phyloP scores from a whole-genome alignment of 2,888 invertebrate genomes.

The Sesamia inferens region DNA sequence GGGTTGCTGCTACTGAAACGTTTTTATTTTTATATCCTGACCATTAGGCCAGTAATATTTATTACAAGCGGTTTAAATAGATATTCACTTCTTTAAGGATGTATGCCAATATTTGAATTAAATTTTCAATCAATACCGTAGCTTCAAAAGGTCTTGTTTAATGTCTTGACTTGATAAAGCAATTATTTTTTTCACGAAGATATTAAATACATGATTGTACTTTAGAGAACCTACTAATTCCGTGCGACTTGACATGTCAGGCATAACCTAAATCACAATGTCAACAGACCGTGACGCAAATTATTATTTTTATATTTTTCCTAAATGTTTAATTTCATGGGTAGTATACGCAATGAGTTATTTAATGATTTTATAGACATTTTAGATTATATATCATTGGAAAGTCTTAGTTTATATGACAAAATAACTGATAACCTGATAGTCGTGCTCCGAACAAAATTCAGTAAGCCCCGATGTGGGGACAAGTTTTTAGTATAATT shows the following conservation, averaged over 20 bases:
- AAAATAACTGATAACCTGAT: constrained; percentile 83
- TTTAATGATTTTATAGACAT: constrained; percentile 77
- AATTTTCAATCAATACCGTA: not conserved
- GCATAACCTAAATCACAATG: constrained; percentile 29
- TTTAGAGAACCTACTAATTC: not conserved
- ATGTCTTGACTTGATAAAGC: no score
- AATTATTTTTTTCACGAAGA: not conserved
- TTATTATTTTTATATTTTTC: constrained; percentile 58
- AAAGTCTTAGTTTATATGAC: constrained; percentile 78
- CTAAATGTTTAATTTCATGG: constrained; percentile 80
- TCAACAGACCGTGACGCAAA: constrained; percentile 33
- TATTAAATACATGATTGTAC: not conserved
- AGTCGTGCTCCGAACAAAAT: constrained; percentile 73
- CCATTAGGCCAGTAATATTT: no score
- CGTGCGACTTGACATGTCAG: constrained; percentile 20
- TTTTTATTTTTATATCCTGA: no score
- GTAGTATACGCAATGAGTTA: constrained; percentile 74
- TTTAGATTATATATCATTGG: constrained; percentile 77
- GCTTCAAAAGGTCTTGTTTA: not conserved
- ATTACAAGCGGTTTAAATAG: no score
- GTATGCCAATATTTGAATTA: not conserved
- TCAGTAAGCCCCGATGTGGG: constrained; percentile 76
- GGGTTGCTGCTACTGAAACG: no score
- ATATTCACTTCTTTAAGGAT: not conserved
- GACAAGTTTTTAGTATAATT: constrained; percentile 80